phyloP scores from a whole-genome alignment of 2,888 invertebrate genomes.

The Spatulosminthurus flaviceps region DNA sequence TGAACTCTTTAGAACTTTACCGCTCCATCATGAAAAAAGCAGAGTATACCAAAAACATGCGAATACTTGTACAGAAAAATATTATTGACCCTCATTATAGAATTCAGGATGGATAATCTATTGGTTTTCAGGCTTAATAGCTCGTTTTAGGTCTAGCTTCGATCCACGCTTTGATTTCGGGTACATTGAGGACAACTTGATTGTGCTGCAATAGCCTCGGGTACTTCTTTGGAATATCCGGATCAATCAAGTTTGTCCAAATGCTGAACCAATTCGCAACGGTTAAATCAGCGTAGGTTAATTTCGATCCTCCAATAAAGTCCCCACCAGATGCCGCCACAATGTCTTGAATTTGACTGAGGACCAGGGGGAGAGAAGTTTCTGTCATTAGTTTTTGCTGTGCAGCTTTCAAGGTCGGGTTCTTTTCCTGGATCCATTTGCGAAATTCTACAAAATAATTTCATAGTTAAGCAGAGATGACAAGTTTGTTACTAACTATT shows the following conservation, averaged over 20 bases:
- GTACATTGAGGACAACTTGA: background rate
- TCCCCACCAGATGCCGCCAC: background rate
- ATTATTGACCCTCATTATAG: too few species aligned
- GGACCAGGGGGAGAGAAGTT: background rate
- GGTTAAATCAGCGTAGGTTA: slow-evolving; percentile 1
- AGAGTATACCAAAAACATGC: too few species aligned
- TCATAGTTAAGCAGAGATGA: background rate
- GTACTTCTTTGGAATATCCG: background rate
- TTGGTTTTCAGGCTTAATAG: too few species aligned
- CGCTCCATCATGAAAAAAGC: too few species aligned
- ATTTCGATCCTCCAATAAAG: slow-evolving; percentile 4
- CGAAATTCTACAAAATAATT: background rate
- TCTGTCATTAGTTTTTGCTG: background rate
- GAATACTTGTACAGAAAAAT: too few species aligned
- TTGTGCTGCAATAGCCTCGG: background rate
- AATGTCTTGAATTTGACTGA: background rate
- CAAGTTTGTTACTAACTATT: background rate
- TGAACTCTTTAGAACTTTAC: too few species aligned
- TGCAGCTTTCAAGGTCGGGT: background rate
- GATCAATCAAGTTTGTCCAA: slow-evolving; percentile 6
- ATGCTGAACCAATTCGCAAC: slow-evolving; percentile 8
- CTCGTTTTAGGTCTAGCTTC: too few species aligned
- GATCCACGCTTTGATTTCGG: slow-evolving; percentile 6
- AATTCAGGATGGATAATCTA: too few species aligned
- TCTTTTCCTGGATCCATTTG: background rate